Evolutionary conservation across 2,113 vertebrate species (phyloP), one percentile per base, ranked within the genome.

Genomic region (Cariama cristata): DNA sequence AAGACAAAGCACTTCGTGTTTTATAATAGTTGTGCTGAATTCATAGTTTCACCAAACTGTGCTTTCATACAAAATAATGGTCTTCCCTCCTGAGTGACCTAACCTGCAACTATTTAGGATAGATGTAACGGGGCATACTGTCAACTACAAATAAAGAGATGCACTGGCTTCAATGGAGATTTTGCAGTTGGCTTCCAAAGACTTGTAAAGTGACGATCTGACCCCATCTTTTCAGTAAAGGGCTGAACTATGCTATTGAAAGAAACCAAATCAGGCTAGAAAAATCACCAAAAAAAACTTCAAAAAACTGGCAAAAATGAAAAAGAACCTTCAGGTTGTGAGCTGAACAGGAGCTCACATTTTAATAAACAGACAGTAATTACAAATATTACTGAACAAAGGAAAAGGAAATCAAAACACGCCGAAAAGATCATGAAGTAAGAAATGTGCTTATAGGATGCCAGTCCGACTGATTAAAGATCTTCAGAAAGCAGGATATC

Each of bases 31-130:
- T 91, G 77, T 45, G 81, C 80, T 95, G 86, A 90, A 96, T 97
- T 89, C 93, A 96, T 79, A 95, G 95, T 93, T 98, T 95, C 94
- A 86, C 69, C 91, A 88, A 97, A 96, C 69, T 72, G 59, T 83
- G 73, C 91, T 95, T 96, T 97, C 95, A 93, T 21, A 75, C 42
- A 96, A 97, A 97, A 97, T 96, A 97, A 98, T 13, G 95, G 91
- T 55, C 63, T 95, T 95, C 81, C 82, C 86, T 91, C 77, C 69
- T 1, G 16, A 97, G 80, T 95, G 95, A 96, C 96, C 97, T 90
- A 93, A 93, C 89, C 94, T 86, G 49, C 71, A 92, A 76, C 88
- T 97, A 72, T 86, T 97, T 93, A 88, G 77, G 68, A 35, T 35
- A 86, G 74, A 85, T 73, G 76, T 30, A 93, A 96, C n/a, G 81